Evolutionary conservation across 2,113 vertebrate genomes (phyloP).

Genomic region (Xiphophorus maculatus): DNA sequence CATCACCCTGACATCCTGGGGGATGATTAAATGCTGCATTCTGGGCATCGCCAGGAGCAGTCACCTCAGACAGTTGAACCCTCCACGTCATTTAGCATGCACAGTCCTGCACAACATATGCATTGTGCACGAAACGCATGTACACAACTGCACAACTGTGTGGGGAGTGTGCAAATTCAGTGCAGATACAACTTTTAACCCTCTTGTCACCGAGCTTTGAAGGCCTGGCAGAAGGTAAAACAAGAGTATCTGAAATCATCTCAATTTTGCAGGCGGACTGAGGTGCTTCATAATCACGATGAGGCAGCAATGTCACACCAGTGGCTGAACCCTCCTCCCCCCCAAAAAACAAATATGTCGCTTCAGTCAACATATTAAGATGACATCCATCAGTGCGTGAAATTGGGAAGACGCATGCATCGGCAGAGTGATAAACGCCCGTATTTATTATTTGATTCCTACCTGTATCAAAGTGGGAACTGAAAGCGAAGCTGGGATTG

Average conservation of each 20-base stretch:
- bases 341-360: background rate
- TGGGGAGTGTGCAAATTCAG: conserved; percentile 50
- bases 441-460: conserved; percentile 64
- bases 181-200: conserved; percentile 58
- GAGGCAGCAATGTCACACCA: background rate
- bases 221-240: background rate
- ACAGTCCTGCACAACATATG: conserved; percentile 8
- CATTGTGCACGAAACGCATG: conserved; percentile 14
- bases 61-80: conserved; percentile 30
- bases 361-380: conserved; percentile 1
- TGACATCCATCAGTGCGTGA: background rate
- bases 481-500: conserved; percentile 91
- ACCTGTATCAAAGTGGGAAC: conserved; percentile 92
- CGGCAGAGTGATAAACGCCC: conserved; percentile 5
- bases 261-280: background rate
- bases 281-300: background rate
- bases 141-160: conserved; percentile 46
- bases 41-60: conserved; percentile 11
- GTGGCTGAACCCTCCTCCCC: too few species aligned
- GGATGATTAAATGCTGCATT: conserved; percentile 44
- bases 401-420: background rate
- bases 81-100: conserved; percentile 23
- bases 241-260: background rate
- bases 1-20: conserved; percentile 1
- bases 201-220: conserved; percentile 40